A percentile compares a stretch with the other conserved stretches of the same genome.
phyloP scores from a whole-genome alignment of 2,888 invertebrate genomes.

The Cheilosia vernalis region DNA sequence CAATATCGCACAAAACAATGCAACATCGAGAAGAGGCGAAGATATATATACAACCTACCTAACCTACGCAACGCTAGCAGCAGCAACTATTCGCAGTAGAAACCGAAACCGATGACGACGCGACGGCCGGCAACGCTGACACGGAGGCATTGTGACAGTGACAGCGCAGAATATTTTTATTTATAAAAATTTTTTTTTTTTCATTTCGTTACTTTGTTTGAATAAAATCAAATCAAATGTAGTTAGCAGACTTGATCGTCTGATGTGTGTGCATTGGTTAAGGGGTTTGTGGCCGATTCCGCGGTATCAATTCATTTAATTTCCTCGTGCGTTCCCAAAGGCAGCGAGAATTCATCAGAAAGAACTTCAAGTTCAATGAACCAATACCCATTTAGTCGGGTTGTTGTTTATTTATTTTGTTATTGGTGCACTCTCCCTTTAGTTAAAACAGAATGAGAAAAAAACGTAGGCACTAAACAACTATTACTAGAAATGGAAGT shows the following conservation, averaged over 20 bases:
- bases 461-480: neutral
- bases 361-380: slow-evolving; percentile 74
- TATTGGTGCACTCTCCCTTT: slow-evolving; percentile 37
- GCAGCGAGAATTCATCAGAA: slow-evolving; percentile 70
- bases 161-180: slow-evolving; percentile 47
- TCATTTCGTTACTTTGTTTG: slow-evolving; percentile 64
- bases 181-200: slow-evolving; percentile 40
- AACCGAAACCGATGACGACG: slow-evolving; percentile 11
- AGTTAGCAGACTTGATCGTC: slow-evolving; percentile 40
- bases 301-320: slow-evolving; percentile 74
- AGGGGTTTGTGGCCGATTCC: slow-evolving; percentile 46
- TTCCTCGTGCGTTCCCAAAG: slow-evolving; percentile 70
- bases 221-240: slow-evolving; percentile 74
- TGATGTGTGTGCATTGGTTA: neutral
- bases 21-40: slow-evolving; percentile 36
- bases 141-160: slow-evolving; percentile 57
- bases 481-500: neutral
- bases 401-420: slow-evolving; percentile 41
- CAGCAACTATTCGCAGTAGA: slow-evolving; percentile 18
- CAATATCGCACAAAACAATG: slow-evolving; percentile 46
- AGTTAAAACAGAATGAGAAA: slow-evolving; percentile 49
- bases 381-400: slow-evolving; percentile 62
- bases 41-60: slow-evolving; percentile 3
- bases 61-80: slow-evolving; percentile 11
- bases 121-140: neutral